These are phyloP conservation scores for Drosophila lacertosa DNA, from an alignment of 1,140 invertebrate genomes.

Conservation along the genomic window DNA sequence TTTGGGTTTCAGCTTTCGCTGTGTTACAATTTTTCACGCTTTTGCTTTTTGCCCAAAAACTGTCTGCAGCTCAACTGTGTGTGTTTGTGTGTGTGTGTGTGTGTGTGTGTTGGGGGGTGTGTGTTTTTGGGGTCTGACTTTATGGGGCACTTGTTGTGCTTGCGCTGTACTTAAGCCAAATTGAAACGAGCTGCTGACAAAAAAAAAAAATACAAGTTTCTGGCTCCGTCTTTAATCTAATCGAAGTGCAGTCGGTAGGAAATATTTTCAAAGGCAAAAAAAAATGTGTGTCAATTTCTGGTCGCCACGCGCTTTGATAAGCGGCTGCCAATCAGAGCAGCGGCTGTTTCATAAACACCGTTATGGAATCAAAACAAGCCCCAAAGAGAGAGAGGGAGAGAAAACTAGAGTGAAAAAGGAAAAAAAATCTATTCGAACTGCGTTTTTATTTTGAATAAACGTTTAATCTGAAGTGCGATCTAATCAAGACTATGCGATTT, in stretches of 20 bases:
- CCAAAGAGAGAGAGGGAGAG: neutral
- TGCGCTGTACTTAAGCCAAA: conserved; percentile 62
- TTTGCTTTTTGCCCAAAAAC: conserved; percentile 37
- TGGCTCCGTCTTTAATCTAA: conserved; percentile 47
- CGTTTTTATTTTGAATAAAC: neutral
- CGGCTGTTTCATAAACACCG: neutral
- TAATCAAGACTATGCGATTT: neutral
- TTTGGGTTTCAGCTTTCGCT: conserved; percentile 26
- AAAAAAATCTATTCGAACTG: neutral
- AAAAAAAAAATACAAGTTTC: no score
- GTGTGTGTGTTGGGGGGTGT: no score
- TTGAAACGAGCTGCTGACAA: conserved; percentile 67
- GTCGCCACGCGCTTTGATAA: conserved; percentile 24
- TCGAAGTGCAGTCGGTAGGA: conserved; percentile 33
- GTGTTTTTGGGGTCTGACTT: conserved; percentile 15
- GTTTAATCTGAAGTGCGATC: neutral
- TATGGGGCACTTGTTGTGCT: conserved; percentile 79
- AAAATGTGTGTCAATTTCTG: conserved; percentile 43
- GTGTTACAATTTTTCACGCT: conserved; percentile 49
- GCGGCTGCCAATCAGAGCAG: neutral
- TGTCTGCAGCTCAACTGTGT: neutral
- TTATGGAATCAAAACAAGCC: neutral
- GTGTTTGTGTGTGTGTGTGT: no score
- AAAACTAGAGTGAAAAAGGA: neutral
- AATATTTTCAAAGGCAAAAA: conserved; percentile 29